phyloP scores from a whole-genome alignment of 2,113 vertebrate genomes.

The Gadus macrocephalus region DNA sequence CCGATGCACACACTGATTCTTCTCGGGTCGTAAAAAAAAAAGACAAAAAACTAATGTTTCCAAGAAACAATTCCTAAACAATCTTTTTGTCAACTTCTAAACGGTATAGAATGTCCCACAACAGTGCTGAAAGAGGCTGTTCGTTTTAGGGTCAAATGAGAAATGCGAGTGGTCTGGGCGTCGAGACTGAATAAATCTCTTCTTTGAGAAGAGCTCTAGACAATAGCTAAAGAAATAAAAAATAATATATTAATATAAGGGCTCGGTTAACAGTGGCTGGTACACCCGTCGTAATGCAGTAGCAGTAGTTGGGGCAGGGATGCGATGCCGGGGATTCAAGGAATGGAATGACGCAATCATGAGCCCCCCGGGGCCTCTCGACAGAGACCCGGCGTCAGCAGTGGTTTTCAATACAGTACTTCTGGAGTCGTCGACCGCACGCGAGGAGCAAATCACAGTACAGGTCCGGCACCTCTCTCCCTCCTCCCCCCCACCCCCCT shows the following conservation, averaged over 20 bases:
- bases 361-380: neutral
- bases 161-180: slow-evolving; percentile 33
- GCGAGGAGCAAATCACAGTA: slow-evolving; percentile 23
- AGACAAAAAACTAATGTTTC: neutral
- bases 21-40: neutral
- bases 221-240: slow-evolving; percentile 44
- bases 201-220: slow-evolving; percentile 24
- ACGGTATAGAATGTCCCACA: slow-evolving; percentile 22
- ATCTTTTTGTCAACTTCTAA: neutral
- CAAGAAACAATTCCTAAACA: slow-evolving; percentile 1
- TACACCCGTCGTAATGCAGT: slow-evolving; percentile 17
- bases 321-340: slow-evolving; percentile 34
- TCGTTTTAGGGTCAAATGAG: neutral
- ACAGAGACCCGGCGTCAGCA: neutral
- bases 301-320: neutral
- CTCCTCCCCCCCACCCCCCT: slow-evolving; percentile 2
- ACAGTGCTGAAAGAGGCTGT: neutral
- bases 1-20: slow-evolving; percentile 9
- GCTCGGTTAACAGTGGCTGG: slow-evolving; percentile 20
- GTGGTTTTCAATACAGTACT: slow-evolving; percentile 36
- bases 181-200: slow-evolving; percentile 28
- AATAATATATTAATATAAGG: slow-evolving; percentile 11
- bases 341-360: slow-evolving; percentile 42
- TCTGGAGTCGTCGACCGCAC: slow-evolving; percentile 24
- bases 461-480: slow-evolving; percentile 9